These are phyloP conservation scores for Pholis gunnellus DNA, from an alignment of 2,113 vertebrate genomes.

Conservation along the genomic window DNA sequence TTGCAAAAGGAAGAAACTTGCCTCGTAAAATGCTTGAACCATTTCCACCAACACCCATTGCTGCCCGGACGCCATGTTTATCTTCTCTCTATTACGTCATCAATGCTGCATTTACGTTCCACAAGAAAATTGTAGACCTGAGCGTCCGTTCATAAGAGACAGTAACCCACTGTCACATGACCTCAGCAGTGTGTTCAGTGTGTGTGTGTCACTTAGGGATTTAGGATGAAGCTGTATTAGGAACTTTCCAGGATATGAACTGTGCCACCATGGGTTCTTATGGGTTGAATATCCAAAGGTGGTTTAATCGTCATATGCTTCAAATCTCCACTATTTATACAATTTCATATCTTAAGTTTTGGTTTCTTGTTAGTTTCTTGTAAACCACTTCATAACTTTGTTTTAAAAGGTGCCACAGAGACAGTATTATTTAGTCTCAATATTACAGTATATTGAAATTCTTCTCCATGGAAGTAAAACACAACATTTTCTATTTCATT, in stretches of 20 bases:
- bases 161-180: not conserved
- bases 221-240: too few relatives aligned
- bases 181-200: too few relatives aligned
- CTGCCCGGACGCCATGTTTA: conserved; percentile 87
- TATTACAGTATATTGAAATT: conserved; percentile 84
- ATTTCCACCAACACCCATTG: conserved; percentile 98
- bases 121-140: not conserved
- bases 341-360: not conserved
- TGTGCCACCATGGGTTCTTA: too few relatives aligned
- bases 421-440: conserved; percentile 71
- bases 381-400: not conserved
- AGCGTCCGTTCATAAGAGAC: not conserved
- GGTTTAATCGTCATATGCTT: not conserved
- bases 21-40: conserved; percentile 97
- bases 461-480: conserved; percentile 83
- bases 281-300: too few relatives aligned
- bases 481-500: conserved; percentile 80
- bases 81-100: conserved; percentile 52
- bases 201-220: too few relatives aligned
- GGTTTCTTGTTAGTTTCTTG: too few relatives aligned
- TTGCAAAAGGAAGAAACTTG: conserved; percentile 45
- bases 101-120: conserved; percentile 85
- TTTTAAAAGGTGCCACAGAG: not conserved
- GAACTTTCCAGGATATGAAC: too few relatives aligned
- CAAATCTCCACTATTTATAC: not conserved